Conservation (phyloP, 2,888 invertebrate species). For the Lasioglossum oenotherae region DNA sequence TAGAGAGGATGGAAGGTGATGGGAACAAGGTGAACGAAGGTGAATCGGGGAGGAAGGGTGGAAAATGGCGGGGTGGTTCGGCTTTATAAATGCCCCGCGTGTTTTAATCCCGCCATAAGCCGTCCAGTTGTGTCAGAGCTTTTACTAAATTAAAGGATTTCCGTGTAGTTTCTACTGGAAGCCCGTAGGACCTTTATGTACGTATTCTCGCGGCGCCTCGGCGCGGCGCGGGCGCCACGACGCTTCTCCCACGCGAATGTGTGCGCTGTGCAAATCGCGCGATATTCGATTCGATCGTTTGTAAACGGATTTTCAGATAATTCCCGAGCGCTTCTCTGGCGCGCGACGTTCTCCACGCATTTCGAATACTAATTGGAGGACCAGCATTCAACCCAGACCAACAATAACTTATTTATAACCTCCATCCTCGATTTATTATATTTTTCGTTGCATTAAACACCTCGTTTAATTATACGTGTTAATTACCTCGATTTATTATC, state of each 20-base stretch:
- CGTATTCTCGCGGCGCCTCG: conserved; percentile 3
- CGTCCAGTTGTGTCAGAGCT: conserved; percentile 63
- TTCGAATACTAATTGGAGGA: neutral
- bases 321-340: neutral
- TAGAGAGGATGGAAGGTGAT: conserved; percentile 7
- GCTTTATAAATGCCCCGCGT: conserved; percentile 70
- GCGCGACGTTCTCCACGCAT: neutral
- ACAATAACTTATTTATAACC: neutral
- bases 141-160: conserved; percentile 73
- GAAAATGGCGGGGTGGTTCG: conserved; percentile 47
- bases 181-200: conserved; percentile 22
- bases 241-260: neutral
- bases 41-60: conserved; percentile 23
- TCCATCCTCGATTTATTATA: neutral
- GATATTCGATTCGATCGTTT: conserved; percentile 39
- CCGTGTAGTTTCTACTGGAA: conserved; percentile 32
- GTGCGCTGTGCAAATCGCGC: neutral
- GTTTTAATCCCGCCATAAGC: conserved; percentile 70
- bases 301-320: conserved; percentile 40
- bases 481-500: neutral
- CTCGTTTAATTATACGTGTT: neutral
- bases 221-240: neutral
- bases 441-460: neutral
- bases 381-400: neutral
- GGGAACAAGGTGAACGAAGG: conserved; percentile 23